A percentile compares a stretch with the other conserved stretches of the same genome.
Conservation (phyloP, 2,113 vertebrate genomes). For the Cichladusa arquata region DNA sequence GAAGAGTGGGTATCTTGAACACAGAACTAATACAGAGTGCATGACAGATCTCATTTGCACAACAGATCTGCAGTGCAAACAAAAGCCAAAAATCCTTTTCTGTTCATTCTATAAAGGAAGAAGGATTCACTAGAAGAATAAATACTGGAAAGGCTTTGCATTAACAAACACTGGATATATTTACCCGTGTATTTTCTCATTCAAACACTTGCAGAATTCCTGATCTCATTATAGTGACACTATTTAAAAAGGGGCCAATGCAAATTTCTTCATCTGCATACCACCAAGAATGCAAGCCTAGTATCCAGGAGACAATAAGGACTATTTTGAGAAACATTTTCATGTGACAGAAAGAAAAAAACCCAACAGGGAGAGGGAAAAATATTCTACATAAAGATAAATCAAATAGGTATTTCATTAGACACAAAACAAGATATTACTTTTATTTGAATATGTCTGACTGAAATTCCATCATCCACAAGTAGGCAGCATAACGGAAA, state of each 20-base stretch:
- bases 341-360: not conserved
- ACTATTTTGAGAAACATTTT: not conserved
- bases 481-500: not conserved
- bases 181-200: not conserved
- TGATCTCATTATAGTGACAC: not conserved
- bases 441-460: not conserved
- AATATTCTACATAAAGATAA: not conserved
- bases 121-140: not conserved
- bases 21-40: not conserved
- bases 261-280: not conserved
- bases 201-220: not conserved
- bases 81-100: not conserved
- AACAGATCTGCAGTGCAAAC: not conserved
- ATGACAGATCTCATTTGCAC: slow-evolving; percentile 32
- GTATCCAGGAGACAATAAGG: not conserved
- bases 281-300: not conserved
- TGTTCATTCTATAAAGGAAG: not conserved
- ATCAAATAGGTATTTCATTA: not conserved
- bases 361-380: not conserved
- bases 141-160: not conserved
- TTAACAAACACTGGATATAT: not conserved
- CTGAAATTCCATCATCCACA: not conserved
- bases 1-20: not conserved
- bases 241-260: not conserved
- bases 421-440: not conserved